A percentile compares a stretch with the other conserved stretches of the same genome.
Conservation (phyloP, 2,888 invertebrate genomes). For the Cerastis rubricosa region DNA sequence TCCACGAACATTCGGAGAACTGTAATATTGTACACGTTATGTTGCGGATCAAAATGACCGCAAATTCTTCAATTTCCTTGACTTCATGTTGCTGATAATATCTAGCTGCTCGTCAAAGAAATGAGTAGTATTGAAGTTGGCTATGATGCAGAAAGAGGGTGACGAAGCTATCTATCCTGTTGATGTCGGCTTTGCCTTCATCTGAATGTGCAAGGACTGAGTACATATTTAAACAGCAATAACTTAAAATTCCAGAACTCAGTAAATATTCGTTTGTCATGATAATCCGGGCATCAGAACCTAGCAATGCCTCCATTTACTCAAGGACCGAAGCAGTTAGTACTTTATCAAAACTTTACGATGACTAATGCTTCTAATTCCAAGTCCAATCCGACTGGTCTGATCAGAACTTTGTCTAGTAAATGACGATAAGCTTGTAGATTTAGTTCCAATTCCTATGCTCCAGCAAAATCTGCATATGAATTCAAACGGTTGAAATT, state of each 20-base stretch:
- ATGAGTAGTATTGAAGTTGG: not conserved
- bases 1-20: slow-evolving; percentile 23
- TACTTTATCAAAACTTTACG: slow-evolving; percentile 7
- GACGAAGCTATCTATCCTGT: not conserved
- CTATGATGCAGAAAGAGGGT: not conserved
- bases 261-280: not conserved
- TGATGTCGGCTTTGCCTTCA: not conserved
- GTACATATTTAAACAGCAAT: not conserved
- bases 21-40: slow-evolving; percentile 20
- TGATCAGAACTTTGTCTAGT: slow-evolving; percentile 14
- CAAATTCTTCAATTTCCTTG: slow-evolving; percentile 3
- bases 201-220: not conserved
- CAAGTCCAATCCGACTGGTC: slow-evolving; percentile 7
- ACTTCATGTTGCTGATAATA: not conserved
- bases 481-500: not conserved
- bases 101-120: not conserved
- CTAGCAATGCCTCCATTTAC: not conserved
- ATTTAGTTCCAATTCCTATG: not conserved
- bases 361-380: slow-evolving; percentile 18
- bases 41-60: not conserved
- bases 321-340: not conserved
- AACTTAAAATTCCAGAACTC: not conserved
- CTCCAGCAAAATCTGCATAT: not conserved
- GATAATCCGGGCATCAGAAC: not conserved
- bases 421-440: slow-evolving; percentile 27